These are phyloP conservation scores for Varroa destructor DNA, from an alignment of 1,140 invertebrate genomes.

Conservation along the genomic window DNA sequence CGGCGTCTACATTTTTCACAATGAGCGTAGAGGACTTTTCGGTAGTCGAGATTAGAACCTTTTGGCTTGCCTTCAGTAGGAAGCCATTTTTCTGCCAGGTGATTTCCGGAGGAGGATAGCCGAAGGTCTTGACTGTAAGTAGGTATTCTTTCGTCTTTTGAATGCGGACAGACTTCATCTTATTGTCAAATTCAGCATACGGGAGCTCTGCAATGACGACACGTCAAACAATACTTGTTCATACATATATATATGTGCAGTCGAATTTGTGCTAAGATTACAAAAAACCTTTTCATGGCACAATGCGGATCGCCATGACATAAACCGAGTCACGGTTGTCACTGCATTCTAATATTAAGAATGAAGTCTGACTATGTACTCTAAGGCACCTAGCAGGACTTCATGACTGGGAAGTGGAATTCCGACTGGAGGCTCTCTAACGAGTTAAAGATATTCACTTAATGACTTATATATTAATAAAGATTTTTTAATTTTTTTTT, in stretches of 20 bases:
- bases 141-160: constrained; percentile 48
- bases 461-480: too few species aligned
- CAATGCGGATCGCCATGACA: too few species aligned
- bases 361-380: too few species aligned
- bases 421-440: too few species aligned
- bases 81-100: constrained; percentile 52
- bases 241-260: background rate
- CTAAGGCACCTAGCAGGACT: too few species aligned
- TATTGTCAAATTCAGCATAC: constrained; percentile 49
- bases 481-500: too few species aligned
- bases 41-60: constrained; percentile 46
- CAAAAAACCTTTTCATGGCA: too few species aligned
- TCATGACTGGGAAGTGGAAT: too few species aligned
- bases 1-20: constrained; percentile 48
- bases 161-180: constrained; percentile 40
- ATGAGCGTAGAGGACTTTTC: constrained; percentile 50
- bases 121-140: constrained; percentile 49
- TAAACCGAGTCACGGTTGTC: background rate
- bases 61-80: constrained; percentile 40
- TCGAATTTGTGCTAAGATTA: too few species aligned
- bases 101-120: constrained; percentile 53
- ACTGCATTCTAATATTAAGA: background rate
- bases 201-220: constrained; percentile 46
- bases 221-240: background rate
- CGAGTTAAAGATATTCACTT: too few species aligned